Evolutionary conservation across 2,797 vertebrate species (phyloP).

Genomic region (Eleutherodactylus coqui): DNA sequence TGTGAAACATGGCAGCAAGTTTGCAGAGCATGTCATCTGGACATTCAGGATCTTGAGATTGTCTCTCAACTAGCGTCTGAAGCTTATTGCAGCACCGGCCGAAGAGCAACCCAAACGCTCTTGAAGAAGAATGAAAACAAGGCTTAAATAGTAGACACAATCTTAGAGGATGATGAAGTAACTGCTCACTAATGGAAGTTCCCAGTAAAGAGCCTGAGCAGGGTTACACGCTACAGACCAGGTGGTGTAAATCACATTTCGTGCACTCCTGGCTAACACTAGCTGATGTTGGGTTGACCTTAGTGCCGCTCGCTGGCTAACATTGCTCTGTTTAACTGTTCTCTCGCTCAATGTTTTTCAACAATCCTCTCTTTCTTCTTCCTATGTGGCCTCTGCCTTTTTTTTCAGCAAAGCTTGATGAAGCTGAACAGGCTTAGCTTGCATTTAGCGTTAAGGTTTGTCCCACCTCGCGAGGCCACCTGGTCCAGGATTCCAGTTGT

Average conservation of each 20-base stretch:
- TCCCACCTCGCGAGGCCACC: slow-evolving; percentile 35
- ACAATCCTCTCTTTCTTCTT: slow-evolving; percentile 55
- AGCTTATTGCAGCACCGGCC: slow-evolving; percentile 10
- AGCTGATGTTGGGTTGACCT: slow-evolving; percentile 54
- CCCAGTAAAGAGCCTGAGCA: slow-evolving; percentile 51
- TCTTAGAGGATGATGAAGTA: slow-evolving; percentile 39
- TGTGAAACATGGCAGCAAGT: slow-evolving; percentile 13
- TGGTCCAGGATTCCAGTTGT: slow-evolving; percentile 57
- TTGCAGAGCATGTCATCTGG: slow-evolving; percentile 34
- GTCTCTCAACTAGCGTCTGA: slow-evolving; percentile 42
- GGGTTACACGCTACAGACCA: slow-evolving; percentile 27
- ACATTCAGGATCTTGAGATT: slow-evolving; percentile 20
- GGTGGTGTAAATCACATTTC: slow-evolving; percentile 55
- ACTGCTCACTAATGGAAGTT: slow-evolving; percentile 42
- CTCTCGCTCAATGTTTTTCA: slow-evolving; percentile 53
- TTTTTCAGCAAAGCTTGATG: slow-evolving; percentile 30
- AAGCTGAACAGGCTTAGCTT: slow-evolving; percentile 47
- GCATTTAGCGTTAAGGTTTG: slow-evolving; percentile 21
- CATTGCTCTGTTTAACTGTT: slow-evolving; percentile 31
- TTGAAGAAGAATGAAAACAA: slow-evolving; percentile 52
- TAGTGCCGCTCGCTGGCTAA: slow-evolving; percentile 31
- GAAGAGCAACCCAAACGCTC: slow-evolving; percentile 11
- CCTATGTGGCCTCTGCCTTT: slow-evolving; percentile 54
- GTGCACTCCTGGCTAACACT: slow-evolving; percentile 25
- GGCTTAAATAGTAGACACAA: slow-evolving; percentile 37